phyloP scores from a whole-genome alignment of 2,888 invertebrate genomes.

The Drosophila colorata region DNA sequence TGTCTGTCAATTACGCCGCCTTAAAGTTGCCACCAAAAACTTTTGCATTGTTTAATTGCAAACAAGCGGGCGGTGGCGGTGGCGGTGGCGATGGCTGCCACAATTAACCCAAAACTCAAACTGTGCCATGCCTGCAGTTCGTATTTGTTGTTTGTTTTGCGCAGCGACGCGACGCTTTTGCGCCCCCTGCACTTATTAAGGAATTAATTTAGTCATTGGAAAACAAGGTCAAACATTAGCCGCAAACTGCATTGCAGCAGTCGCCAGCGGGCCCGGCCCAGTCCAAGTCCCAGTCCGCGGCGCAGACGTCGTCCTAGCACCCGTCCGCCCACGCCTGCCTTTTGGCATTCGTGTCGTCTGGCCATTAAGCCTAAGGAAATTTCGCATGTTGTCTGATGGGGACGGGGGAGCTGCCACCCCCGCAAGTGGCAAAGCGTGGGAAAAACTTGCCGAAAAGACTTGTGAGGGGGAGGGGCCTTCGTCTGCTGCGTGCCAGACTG shows the following conservation, averaged over 20 bases:
- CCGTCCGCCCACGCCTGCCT: constrained; percentile 35
- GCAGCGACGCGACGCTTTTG: constrained; percentile 17
- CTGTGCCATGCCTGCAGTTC: constrained; percentile 76
- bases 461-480: constrained; percentile 13
- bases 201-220: constrained; percentile 81
- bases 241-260: constrained; percentile 85
- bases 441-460: constrained; percentile 71
- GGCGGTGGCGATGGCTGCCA: constrained; percentile 37
- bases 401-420: constrained; percentile 42
- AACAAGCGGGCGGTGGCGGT: constrained; percentile 12
- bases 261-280: constrained; percentile 45
- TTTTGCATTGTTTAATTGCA: constrained; percentile 73
- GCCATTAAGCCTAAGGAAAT: constrained; percentile 74
- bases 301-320: constrained; percentile 2
- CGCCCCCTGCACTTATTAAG: constrained; percentile 73
- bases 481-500: constrained; percentile 70
- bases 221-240: constrained; percentile 85
- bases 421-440: constrained; percentile 71
- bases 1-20: constrained; percentile 75
- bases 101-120: constrained; percentile 62
- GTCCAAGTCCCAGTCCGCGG: constrained; percentile 4
- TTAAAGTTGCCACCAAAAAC: constrained; percentile 68
- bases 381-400: constrained; percentile 54
- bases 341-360: constrained; percentile 64
- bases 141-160: constrained; percentile 64